Percentiles rank a stretch among this genome's conserved stretches.
Evolutionary conservation across 2,113 vertebrate species (phyloP).

Genomic region (Lagenorhynchus albirostris): DNA sequence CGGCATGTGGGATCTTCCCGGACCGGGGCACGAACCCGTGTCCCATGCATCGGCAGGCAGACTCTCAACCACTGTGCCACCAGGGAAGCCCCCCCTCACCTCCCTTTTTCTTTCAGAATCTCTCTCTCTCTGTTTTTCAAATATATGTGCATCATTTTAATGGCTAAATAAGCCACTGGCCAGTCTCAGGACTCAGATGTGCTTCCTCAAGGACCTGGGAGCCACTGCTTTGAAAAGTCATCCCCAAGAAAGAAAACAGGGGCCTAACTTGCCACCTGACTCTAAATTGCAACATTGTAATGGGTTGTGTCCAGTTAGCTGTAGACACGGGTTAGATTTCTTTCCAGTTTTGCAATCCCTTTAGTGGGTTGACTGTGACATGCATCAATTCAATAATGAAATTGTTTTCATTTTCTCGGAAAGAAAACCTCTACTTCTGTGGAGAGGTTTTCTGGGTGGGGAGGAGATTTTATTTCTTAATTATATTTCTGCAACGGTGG

Average conservation of each 20-base stretch:
- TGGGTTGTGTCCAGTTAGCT: neutral
- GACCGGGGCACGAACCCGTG: too few relatives aligned
- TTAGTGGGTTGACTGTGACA: too few relatives aligned
- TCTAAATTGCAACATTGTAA: neutral
- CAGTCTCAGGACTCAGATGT: neutral
- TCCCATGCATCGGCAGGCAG: too few relatives aligned
- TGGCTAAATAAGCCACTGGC: neutral
- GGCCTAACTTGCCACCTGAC: neutral
- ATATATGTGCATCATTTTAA: neutral
- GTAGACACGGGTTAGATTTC: neutral
- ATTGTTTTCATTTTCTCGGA: too few relatives aligned
- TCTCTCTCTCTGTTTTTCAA: neutral
- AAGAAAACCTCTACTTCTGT: neutral
- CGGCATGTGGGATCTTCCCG: too few relatives aligned
- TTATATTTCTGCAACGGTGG: neutral
- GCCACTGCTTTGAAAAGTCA: conserved; percentile 10
- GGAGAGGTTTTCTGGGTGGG: neutral
- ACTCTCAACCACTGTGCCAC: too few relatives aligned
- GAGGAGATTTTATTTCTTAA: neutral
- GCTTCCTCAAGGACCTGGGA: neutral
- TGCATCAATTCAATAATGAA: too few relatives aligned
- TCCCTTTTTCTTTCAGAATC: neutral
- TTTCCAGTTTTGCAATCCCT: neutral
- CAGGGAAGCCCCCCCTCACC: neutral
- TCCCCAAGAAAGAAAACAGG: neutral